phyloP scores from a whole-genome alignment of 2,888 invertebrate genomes.

The Dendrolimus houi region DNA sequence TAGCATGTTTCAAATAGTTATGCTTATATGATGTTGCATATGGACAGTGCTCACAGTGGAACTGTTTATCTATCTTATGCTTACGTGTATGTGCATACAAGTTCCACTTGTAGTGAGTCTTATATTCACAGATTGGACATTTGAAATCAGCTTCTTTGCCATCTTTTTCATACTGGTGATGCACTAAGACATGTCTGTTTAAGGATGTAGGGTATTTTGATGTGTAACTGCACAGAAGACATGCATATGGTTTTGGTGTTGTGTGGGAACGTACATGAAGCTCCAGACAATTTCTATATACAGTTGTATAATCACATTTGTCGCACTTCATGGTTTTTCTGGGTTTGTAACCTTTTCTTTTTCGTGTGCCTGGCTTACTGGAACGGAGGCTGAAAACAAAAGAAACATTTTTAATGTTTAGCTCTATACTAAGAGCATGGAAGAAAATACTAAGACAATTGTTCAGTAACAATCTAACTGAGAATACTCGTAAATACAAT shows the following conservation, averaged over 20 bases:
- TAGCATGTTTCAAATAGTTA: neutral
- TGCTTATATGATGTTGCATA: neutral
- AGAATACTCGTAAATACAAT: no score
- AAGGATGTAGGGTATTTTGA: conserved; percentile 39
- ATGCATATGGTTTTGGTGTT: conserved; percentile 27
- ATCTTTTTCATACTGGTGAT: conserved; percentile 25
- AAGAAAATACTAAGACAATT: no score
- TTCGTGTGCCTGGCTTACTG: neutral
- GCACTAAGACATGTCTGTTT: conserved; percentile 32
- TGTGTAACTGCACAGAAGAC: conserved; percentile 32
- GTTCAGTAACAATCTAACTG: no score
- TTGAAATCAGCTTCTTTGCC: conserved; percentile 4
- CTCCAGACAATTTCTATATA: conserved; percentile 36
- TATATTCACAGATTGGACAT: conserved; percentile 20
- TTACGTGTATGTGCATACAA: conserved; percentile 33
- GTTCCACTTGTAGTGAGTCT: conserved; percentile 23
- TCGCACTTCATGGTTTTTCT: conserved; percentile 26
- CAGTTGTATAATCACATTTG: conserved; percentile 36
- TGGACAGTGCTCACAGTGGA: conserved; percentile 1
- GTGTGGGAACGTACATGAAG: conserved; percentile 34
- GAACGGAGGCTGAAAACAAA: conserved; percentile 2
- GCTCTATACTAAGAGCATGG: no score
- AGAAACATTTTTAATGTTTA: neutral
- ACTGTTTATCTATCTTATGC: conserved; percentile 25
- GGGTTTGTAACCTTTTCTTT: conserved; percentile 6